A percentile compares a stretch with the other conserved stretches of the same genome.
Conservation (phyloP, 2,888 invertebrate genomes). For the Stegophylla sp. region DNA sequence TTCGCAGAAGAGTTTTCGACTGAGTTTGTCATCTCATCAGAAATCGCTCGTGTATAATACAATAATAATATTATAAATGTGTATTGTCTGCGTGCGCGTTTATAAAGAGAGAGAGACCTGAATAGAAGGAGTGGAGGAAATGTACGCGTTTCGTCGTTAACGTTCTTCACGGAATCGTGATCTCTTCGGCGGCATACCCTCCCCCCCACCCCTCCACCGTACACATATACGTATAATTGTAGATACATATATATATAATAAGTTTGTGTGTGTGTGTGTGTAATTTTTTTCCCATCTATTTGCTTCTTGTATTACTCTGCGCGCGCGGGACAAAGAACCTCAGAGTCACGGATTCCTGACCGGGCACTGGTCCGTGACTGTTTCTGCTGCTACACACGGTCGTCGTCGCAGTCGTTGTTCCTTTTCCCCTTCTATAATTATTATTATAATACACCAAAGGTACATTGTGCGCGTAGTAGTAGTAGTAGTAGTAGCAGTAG, state of each 20-base stretch:
- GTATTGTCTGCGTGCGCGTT: too few relatives aligned
- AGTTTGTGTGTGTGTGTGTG: not conserved
- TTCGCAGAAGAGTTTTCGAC: not conserved
- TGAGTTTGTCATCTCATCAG: not conserved
- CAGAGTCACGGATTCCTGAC: slow-evolving; percentile 57
- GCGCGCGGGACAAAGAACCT: slow-evolving; percentile 49
- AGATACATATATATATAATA: not conserved
- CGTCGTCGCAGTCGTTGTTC: not conserved
- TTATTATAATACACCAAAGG: too few relatives aligned
- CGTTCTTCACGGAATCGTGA: slow-evolving; percentile 52
- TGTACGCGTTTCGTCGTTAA: not conserved
- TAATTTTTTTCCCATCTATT: slow-evolving; percentile 31
- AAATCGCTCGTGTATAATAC: not conserved
- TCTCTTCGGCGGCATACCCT: not conserved
- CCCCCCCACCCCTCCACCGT: not conserved
- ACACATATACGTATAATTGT: not conserved
- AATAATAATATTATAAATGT: too few relatives aligned
- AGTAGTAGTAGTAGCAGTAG: too few relatives aligned
- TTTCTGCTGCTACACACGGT: not conserved
- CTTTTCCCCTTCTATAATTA: not conserved
- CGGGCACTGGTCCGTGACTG: slow-evolving; percentile 56
- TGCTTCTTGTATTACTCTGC: slow-evolving; percentile 29
- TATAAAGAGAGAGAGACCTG: not conserved
- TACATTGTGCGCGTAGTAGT: too few relatives aligned
- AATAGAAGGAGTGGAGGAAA: not conserved